Evolutionary conservation across 2,113 vertebrate species (phyloP).

Genomic region (Hyperoodon ampullatus): DNA sequence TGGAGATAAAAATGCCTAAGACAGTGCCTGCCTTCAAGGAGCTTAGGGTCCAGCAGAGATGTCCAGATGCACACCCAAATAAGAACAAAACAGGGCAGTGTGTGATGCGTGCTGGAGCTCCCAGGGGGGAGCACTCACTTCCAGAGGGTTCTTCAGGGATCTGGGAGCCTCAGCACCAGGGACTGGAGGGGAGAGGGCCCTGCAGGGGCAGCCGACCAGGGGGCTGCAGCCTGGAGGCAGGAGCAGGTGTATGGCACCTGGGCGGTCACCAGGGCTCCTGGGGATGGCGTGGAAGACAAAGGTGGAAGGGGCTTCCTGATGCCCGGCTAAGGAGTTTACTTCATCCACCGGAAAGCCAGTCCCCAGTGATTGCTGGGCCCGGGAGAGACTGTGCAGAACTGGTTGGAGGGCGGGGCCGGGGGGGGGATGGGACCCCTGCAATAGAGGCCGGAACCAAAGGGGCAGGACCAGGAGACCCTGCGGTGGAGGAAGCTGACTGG

Average conservation of each 20-base stretch:
- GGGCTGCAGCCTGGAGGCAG: background rate
- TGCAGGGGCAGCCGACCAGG: rapidly evolving
- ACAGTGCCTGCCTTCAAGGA: background rate
- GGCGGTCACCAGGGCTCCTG: background rate
- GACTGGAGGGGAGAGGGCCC: background rate
- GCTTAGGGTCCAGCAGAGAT: background rate
- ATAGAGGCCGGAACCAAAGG: background rate
- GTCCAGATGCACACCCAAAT: background rate
- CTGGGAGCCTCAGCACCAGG: background rate
- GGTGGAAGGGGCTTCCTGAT: background rate
- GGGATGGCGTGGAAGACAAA: background rate
- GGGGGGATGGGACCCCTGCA: background rate
- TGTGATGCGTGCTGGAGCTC: background rate
- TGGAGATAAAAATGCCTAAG: background rate
- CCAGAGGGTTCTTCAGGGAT: no score
- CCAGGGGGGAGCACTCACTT: background rate
- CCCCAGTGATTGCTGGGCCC: background rate
- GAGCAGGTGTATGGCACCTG: background rate
- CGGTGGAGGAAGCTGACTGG: rapidly evolving
- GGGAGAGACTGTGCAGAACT: background rate
- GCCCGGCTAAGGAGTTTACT: background rate
- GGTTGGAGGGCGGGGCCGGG: background rate
- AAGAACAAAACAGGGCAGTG: background rate
- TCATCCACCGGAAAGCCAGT: background rate
- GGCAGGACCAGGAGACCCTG: background rate